phyloP scores from a whole-genome alignment of 2,888 invertebrate species.

The Agrochola lychnidis region DNA sequence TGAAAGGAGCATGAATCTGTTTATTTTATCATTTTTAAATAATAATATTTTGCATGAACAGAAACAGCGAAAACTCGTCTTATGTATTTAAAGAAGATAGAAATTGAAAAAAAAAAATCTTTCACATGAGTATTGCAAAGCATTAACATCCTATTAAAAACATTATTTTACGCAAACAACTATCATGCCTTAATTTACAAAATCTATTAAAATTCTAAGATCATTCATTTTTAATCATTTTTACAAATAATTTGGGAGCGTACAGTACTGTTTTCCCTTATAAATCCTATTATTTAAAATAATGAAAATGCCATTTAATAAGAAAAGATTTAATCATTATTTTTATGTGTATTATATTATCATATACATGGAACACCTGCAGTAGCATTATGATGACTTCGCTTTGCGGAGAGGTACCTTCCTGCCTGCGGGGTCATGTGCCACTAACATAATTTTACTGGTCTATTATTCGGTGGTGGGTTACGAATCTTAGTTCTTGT shows the following conservation, averaged over 20 bases:
- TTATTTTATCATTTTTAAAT: conserved; percentile 48
- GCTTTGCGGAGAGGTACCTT: conserved; percentile 91
- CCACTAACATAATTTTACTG: conserved; percentile 85
- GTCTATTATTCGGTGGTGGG: conserved; percentile 85
- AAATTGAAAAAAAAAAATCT: not conserved
- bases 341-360: conserved; percentile 63
- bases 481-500: conserved; percentile 74
- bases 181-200: conserved; percentile 41
- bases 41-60: conserved; percentile 60
- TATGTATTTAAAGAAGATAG: conserved; percentile 13
- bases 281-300: conserved; percentile 53
- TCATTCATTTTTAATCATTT: conserved; percentile 40
- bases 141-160: conserved; percentile 56
- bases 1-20: conserved; percentile 61
- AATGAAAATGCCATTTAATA: conserved; percentile 68
- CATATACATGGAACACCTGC: conserved; percentile 71
- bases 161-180: conserved; percentile 44
- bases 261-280: conserved; percentile 45
- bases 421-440: conserved; percentile 90
- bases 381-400: conserved; percentile 87
- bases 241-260: conserved; percentile 43
- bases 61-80: conserved; percentile 18
- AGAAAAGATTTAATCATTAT: conserved; percentile 49
- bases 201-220: conserved; percentile 19
- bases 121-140: conserved; percentile 21